These are phyloP conservation scores for Coenonympha glycerion DNA, from an alignment of 2,888 invertebrate species.

Conservation along the genomic window DNA sequence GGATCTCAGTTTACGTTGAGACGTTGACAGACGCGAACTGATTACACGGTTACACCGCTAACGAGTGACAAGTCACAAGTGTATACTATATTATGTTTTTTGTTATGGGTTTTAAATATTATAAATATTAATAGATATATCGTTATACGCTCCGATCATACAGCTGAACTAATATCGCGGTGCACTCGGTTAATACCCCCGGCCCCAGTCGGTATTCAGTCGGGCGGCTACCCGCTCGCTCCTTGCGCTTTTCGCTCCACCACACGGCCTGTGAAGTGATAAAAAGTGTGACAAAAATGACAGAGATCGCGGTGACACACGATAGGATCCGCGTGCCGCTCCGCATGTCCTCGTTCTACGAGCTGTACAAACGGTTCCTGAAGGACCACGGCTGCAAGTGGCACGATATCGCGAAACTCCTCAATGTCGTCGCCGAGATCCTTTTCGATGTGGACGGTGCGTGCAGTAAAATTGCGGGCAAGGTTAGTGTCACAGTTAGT, in stretches of 20 bases:
- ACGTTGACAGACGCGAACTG: slow-evolving; percentile 37
- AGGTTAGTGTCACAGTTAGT: slow-evolving; percentile 52
- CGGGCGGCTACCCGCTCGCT: slow-evolving; percentile 60
- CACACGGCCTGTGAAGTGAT: slow-evolving; percentile 30
- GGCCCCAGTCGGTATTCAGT: slow-evolving; percentile 56
- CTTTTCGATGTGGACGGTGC: slow-evolving; percentile 68
- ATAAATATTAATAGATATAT: not conserved
- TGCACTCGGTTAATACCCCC: slow-evolving; percentile 20
- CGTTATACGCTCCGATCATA: slow-evolving; percentile 12
- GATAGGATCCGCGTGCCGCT: slow-evolving; percentile 50
- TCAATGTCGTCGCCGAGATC: slow-evolving; percentile 62
- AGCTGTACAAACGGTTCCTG: slow-evolving; percentile 65
- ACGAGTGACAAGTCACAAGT: not conserved
- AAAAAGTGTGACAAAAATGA: slow-evolving; percentile 48
- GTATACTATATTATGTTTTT: slow-evolving; percentile 1
- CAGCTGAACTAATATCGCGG: slow-evolving; percentile 17
- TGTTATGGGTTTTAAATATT: not conserved
- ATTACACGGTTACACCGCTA: slow-evolving; percentile 13
- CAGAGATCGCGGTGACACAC: slow-evolving; percentile 54
- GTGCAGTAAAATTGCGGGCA: slow-evolving; percentile 58
- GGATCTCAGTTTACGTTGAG: slow-evolving; percentile 50
- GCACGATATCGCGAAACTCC: slow-evolving; percentile 67
- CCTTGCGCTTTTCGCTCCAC: slow-evolving; percentile 33
- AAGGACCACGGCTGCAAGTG: slow-evolving; percentile 71
- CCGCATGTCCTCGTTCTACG: slow-evolving; percentile 59